These are phyloP conservation scores for Anodontia alba DNA, from an alignment of 2,888 invertebrate species.

Conservation along the genomic window DNA sequence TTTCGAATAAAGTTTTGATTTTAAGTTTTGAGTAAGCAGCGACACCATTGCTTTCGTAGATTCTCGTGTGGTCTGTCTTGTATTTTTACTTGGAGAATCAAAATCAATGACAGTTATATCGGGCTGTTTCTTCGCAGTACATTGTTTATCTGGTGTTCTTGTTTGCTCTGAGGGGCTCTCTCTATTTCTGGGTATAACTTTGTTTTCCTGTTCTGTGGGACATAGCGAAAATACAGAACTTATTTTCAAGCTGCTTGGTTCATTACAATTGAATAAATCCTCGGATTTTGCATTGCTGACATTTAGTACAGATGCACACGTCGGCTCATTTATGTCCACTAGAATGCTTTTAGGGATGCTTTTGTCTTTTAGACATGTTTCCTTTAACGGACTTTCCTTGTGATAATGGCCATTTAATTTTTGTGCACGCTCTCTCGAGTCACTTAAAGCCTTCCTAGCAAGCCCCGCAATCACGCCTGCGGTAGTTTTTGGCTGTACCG, in stretches of 20 bases:
- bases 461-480: too few species aligned
- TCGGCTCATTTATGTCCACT: too few species aligned
- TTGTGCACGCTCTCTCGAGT: too few species aligned
- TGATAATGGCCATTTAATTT: too few species aligned
- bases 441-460: too few species aligned
- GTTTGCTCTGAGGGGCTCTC: not conserved
- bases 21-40: not conserved
- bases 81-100: not conserved
- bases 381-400: too few species aligned
- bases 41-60: not conserved
- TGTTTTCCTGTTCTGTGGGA: not conserved
- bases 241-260: not conserved
- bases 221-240: not conserved
- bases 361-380: too few species aligned
- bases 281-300: not conserved
- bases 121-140: too few species aligned
- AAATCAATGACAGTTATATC: not conserved
- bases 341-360: too few species aligned
- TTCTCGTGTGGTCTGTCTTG: not conserved
- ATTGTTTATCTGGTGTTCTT: not conserved
- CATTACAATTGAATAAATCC: not conserved
- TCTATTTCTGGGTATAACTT: not conserved
- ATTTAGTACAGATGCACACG: not conserved
- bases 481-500: not conserved
- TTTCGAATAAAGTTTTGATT: not conserved